Percentiles rank a stretch among this genome's conserved stretches.
Evolutionary conservation across 2,888 invertebrate species (phyloP).

Genomic region (Pseudoips prasinana): DNA sequence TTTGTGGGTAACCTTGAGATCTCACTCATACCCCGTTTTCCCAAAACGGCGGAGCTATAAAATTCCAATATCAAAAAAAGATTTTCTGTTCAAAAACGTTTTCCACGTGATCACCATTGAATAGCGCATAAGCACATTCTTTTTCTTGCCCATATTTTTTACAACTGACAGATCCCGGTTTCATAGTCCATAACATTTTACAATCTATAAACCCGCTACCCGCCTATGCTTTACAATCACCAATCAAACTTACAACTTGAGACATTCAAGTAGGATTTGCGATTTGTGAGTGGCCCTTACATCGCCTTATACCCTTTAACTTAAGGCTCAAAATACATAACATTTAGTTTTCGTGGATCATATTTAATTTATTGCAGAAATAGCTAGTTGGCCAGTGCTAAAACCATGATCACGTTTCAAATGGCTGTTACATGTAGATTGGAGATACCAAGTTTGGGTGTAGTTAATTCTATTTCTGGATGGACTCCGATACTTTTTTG

Average conservation of each 20-base stretch:
- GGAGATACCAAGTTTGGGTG: conserved; percentile 5
- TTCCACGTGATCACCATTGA: too few relatives aligned
- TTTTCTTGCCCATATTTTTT: too few relatives aligned
- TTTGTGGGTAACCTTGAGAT: too few relatives aligned
- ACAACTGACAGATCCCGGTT: too few relatives aligned
- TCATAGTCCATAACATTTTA: too few relatives aligned
- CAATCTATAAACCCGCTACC: too few relatives aligned
- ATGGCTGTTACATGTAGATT: conserved; percentile 11
- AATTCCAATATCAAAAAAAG: too few relatives aligned
- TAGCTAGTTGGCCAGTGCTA: conserved; percentile 29
- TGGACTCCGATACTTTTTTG: too few relatives aligned
- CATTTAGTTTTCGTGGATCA: conserved; percentile 27
- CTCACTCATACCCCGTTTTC: too few relatives aligned
- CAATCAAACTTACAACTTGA: conserved; percentile 56
- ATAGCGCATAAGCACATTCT: too few relatives aligned
- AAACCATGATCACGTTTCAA: conserved; percentile 34
- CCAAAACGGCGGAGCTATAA: too few relatives aligned
- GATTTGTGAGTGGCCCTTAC: conserved; percentile 27
- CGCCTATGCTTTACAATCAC: conserved; percentile 26
- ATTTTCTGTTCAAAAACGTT: too few relatives aligned
- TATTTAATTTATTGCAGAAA: conserved; percentile 35
- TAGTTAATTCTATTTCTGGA: conserved; percentile 7
- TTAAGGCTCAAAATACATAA: conserved; percentile 36
- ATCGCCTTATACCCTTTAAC: conserved; percentile 22
- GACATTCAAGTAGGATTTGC: conserved; percentile 54